Percentiles rank a stretch among this genome's conserved stretches.
Conservation (phyloP, 2,888 invertebrate species). For the Drosophila subsilvestris region DNA sequence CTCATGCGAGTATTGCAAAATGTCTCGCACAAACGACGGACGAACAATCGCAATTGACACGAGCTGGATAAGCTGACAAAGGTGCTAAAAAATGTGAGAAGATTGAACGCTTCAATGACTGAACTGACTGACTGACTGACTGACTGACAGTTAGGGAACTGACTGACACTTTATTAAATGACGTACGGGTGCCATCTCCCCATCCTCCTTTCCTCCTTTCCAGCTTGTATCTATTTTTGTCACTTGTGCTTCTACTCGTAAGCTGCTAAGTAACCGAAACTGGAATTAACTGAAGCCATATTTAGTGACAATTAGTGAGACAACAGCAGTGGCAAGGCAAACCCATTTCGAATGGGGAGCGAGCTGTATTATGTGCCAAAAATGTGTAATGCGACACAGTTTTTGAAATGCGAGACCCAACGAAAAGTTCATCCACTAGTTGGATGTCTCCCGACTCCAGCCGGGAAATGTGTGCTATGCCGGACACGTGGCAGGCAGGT, state of each 20-base stretch:
- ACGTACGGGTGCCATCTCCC: slow-evolving; percentile 27
- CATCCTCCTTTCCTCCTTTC: neutral
- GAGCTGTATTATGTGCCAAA: slow-evolving; percentile 25
- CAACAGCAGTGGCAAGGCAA: slow-evolving; percentile 22
- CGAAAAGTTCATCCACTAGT: slow-evolving; percentile 23
- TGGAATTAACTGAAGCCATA: slow-evolving; percentile 54
- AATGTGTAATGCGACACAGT: slow-evolving; percentile 52
- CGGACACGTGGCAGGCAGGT: slow-evolving; percentile 26
- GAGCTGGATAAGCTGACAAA: slow-evolving; percentile 41
- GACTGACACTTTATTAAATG: slow-evolving; percentile 40
- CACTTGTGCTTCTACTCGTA: slow-evolving; percentile 1
- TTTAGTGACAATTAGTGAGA: slow-evolving; percentile 54
- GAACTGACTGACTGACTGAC: slow-evolving; percentile 25
- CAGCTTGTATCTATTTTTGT: slow-evolving; percentile 4
- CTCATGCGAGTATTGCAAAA: slow-evolving; percentile 34
- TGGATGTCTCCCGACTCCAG: slow-evolving; percentile 16
- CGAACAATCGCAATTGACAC: slow-evolving; percentile 45
- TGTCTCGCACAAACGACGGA: slow-evolving; percentile 25
- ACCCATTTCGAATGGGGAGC: slow-evolving; percentile 16
- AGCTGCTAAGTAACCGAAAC: slow-evolving; percentile 33
- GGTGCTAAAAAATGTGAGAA: slow-evolving; percentile 49
- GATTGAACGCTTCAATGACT: slow-evolving; percentile 45
- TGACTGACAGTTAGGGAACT: slow-evolving; percentile 23
- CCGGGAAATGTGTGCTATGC: slow-evolving; percentile 7
- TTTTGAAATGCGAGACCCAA: slow-evolving; percentile 39